Evolutionary conservation across 2,888 invertebrate species (phyloP), one percentile per base, ranked within the genome.

Genomic region (Dendrolimus houi): DNA sequence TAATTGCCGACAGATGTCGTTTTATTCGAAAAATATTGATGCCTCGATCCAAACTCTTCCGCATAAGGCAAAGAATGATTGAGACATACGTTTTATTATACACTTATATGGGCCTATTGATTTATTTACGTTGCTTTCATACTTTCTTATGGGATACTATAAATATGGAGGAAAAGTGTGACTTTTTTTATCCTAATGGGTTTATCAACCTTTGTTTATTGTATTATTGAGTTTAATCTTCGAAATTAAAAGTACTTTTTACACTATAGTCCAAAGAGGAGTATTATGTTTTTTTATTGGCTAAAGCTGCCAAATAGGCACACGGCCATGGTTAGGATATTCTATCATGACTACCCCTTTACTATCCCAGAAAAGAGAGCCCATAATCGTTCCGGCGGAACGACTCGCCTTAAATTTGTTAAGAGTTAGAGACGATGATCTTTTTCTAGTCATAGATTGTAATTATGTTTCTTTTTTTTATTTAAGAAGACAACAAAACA

Each of bases 1-100:
- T 78, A 76, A 82, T 77, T 77, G 68, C 62, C 59, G 66, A 71
- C 77, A 79, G 74, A 77, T 72, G 75, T 70, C 70, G 63, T 65
- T 64, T 52, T 56, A 54, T 12, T 47, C 13, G 41, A 54, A 54
- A 55, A 58, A 58, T 56, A 58, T 58, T 58, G 55, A 47, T 56
- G 55, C 47, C 55, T 29, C 29, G 29, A 6, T 29, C 29, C 29
- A 29, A 29, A 41, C 17, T 29, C 14, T 41, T 52, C 55, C 40
- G 59, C 56, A 62, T 59, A 56, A 57, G 61, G 47, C 47, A 47
- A 47, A 47, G 47, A 47, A 47, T 47, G 47, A 47, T 47, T 10
- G 47, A 47, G 47, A 47, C 47, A 47, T 47, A 47, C 9, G 3
- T 47, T 47, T 47, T 47, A 47, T 47, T 47, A 47, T 47, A 47